Evolutionary conservation across 2,797 vertebrate genomes (phyloP).

Genomic region (Periparus ater): DNA sequence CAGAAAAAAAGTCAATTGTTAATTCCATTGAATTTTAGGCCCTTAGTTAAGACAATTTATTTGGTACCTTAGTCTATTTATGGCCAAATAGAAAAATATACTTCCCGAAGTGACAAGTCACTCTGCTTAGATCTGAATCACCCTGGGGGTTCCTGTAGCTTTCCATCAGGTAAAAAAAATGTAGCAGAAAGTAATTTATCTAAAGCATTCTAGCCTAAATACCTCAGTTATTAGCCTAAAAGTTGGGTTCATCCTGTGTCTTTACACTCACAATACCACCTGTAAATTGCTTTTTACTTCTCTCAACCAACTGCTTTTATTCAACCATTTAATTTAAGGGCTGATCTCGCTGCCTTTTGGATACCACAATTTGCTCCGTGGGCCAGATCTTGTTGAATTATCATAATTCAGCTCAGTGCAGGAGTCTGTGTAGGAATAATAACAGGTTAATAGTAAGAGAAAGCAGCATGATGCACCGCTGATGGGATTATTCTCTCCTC

Average conservation of each 20-base stretch:
- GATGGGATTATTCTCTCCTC: not conserved
- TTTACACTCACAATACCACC: not conserved
- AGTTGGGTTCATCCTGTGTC: not conserved
- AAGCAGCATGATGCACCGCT: not conserved
- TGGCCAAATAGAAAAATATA: not conserved
- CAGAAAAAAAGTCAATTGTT: not conserved
- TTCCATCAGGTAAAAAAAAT: not conserved
- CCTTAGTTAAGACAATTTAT: not conserved
- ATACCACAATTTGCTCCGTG: not conserved
- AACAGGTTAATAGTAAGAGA: not conserved
- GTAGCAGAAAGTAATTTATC: not conserved
- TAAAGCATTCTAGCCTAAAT: not conserved
- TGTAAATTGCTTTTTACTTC: not conserved
- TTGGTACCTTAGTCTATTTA: not conserved
- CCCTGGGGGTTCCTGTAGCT: not conserved
- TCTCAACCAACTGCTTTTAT: not conserved
- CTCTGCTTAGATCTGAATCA: not conserved
- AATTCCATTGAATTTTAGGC: not conserved
- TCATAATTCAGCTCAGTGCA: not conserved
- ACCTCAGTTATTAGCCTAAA: not conserved
- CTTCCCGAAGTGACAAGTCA: not conserved
- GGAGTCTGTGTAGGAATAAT: not conserved
- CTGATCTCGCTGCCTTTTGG: not conserved
- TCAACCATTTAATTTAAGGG: not conserved
- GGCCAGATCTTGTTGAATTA: not conserved